Percentiles rank a stretch among this genome's conserved stretches.
These are phyloP conservation scores for Drosophila kohkoa DNA, from an alignment of 1,140 invertebrate genomes.

Conservation along the genomic window DNA sequence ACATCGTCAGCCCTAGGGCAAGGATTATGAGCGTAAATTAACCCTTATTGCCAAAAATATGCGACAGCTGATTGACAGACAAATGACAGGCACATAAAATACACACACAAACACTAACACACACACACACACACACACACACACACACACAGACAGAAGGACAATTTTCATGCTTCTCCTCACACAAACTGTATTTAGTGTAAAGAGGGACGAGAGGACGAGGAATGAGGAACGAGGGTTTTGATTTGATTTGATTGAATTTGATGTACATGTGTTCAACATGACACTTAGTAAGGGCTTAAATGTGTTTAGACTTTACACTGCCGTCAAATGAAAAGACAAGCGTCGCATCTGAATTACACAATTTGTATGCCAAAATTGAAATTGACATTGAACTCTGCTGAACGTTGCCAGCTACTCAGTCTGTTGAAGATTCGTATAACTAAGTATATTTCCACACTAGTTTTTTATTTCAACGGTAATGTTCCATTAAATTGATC, in stretches of 20 bases:
- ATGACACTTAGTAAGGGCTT: slow-evolving; percentile 79
- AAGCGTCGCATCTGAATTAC: slow-evolving; percentile 3
- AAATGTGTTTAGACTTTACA: slow-evolving; percentile 66
- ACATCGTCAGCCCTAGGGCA: slow-evolving; percentile 37
- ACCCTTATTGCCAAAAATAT: slow-evolving; percentile 82
- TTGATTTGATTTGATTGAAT: slow-evolving; percentile 79
- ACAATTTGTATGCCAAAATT: slow-evolving; percentile 34
- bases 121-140: not conserved
- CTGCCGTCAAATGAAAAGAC: slow-evolving; percentile 41
- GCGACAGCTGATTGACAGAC: slow-evolving; percentile 82
- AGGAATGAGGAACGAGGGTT: slow-evolving; percentile 16
- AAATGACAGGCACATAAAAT: slow-evolving; percentile 81
- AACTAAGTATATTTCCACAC: too few relatives aligned
- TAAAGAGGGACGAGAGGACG: not conserved
- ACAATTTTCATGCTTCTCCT: slow-evolving; percentile 13
- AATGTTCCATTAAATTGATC: not conserved
- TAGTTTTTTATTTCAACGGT: too few relatives aligned
- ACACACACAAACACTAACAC: slow-evolving; percentile 8
- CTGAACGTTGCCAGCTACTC: not conserved
- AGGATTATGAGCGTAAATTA: slow-evolving; percentile 83
- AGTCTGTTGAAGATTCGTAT: not conserved
- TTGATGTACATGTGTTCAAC: slow-evolving; percentile 77
- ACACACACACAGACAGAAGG: not conserved
- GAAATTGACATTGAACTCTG: slow-evolving; percentile 35
- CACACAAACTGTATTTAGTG: slow-evolving; percentile 36